Base-by-base conservation (phyloP, 2,888 invertebrate genomes). In the Boloria selene region DNA sequence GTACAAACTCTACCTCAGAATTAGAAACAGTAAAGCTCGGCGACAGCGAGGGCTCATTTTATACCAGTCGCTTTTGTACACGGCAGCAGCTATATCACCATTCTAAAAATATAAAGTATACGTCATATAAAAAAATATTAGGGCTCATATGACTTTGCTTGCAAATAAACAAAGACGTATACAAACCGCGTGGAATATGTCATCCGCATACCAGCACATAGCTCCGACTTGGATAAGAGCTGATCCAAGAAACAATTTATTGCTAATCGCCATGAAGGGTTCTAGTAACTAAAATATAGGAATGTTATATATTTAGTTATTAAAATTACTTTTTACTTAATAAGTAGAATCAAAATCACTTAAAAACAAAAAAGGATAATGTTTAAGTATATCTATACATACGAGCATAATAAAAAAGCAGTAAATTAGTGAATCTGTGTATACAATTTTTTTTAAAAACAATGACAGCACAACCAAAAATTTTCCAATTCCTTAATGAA, bases 171-270 rank as follows among this genome's bases (percentile, higher is more conserved):
- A 10, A 26, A 44, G 22, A 38, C 22, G 45, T 56, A 45, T 45
- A 56, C 56, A 45, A 45, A 92, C 91, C 78, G 89, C 89, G 74
- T 88, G 85, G 66, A 83, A 86, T 69, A 91, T 90, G 67, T 90
- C 86, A 68, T 92, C 91, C 16, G 90, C 90, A 73, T 91, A 92
- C 90, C 90, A 90, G 72, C 91, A 92, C 67, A 92, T 72, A 75
- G 89, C 82, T 62, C 90, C 90, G 22, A 90, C 87, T 83, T 92
- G 91, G 70, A 90, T 84, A 4, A 92, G 73, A 52, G 87, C 85
- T 16, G 90, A 87, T 14, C 76, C 81, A 68, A 91, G 73, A 75
- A 90, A 91, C 60, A 91, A 70, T 75, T 92, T 92, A 72, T 83
- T 91, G 71, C 88, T 90, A 16, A 89, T 71, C 13, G 78, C 86